phyloP scores from a whole-genome alignment of 2,888 invertebrate genomes.

The Drosophila villosipedis region DNA sequence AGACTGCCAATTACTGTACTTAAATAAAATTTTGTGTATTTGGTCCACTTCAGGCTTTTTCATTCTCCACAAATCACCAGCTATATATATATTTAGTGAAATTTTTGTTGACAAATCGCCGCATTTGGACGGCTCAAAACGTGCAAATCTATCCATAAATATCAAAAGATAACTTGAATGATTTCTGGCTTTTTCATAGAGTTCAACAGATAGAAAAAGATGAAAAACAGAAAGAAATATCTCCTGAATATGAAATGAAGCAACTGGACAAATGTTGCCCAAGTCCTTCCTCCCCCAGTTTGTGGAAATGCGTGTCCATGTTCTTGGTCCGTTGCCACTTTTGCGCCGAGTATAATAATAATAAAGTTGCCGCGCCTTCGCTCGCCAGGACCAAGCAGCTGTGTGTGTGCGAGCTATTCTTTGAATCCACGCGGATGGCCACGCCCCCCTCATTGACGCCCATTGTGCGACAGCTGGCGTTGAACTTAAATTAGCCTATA shows the following conservation, averaged over 20 bases:
- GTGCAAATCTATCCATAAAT: constrained; percentile 39
- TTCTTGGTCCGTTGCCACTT: constrained; percentile 52
- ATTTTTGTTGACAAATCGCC: constrained; percentile 1
- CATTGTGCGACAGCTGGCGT: constrained; percentile 72
- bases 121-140: background rate
- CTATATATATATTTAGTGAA: too few species aligned
- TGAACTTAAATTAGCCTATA: constrained; percentile 81
- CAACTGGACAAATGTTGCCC: constrained; percentile 75
- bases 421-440: constrained; percentile 19
- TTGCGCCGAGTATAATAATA: constrained; percentile 73
- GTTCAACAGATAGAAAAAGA: constrained; percentile 56
- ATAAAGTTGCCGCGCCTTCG: constrained; percentile 71
- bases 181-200: constrained; percentile 59
- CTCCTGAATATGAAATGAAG: constrained; percentile 80
- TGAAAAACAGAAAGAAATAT: constrained; percentile 50
- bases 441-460: constrained; percentile 37
- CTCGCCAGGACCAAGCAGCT: constrained; percentile 56
- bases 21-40: constrained; percentile 3
- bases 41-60: background rate
- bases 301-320: constrained; percentile 7
- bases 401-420: constrained; percentile 22
- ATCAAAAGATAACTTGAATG: constrained; percentile 50
- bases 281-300: background rate
- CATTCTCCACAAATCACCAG: background rate
- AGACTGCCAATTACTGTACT: background rate